Percentiles rank a stretch among this genome's conserved stretches.
These are phyloP conservation scores for Mycetomoellerius zeteki DNA, from an alignment of 1,140 invertebrate species.

Conservation along the genomic window DNA sequence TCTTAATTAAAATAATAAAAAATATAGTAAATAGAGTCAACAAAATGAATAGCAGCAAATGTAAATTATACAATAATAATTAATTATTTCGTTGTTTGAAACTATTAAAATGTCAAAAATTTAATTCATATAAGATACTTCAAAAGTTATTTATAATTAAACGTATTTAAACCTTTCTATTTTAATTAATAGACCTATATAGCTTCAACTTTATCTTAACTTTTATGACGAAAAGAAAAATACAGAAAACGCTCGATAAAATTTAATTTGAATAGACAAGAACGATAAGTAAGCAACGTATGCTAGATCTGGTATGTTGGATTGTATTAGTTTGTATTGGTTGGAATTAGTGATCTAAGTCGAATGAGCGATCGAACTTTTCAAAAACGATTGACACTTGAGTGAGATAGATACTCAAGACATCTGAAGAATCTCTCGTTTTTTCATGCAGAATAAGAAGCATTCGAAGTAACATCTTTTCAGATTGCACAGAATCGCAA, in stretches of 20 bases:
- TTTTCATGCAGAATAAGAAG: slow-evolving; percentile 14
- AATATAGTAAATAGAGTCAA: background rate
- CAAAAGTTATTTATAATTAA: background rate
- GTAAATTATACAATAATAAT: background rate
- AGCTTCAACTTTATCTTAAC: background rate
- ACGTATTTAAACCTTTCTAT: background rate
- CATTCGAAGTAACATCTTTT: slow-evolving; percentile 24
- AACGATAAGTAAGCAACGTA: background rate
- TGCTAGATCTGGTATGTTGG: background rate
- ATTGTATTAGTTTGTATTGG: no score
- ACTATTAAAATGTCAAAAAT: background rate
- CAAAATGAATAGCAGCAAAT: background rate
- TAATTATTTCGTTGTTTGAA: slow-evolving; percentile 1
- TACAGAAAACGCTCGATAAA: background rate
- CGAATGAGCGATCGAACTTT: slow-evolving; percentile 13
- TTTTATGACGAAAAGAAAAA: background rate
- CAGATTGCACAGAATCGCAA: background rate
- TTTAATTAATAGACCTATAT: background rate
- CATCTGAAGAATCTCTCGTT: slow-evolving; percentile 52
- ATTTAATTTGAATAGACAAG: background rate
- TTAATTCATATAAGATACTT: background rate
- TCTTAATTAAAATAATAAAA: background rate
- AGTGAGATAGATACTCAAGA: slow-evolving; percentile 49
- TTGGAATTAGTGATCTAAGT: background rate
- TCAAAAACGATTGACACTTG: slow-evolving; percentile 50